A percentile compares a stretch with the other conserved stretches of the same genome.
These are phyloP conservation scores for Eupithecia exiguata DNA, from an alignment of 2,888 invertebrate genomes.

Conservation along the genomic window DNA sequence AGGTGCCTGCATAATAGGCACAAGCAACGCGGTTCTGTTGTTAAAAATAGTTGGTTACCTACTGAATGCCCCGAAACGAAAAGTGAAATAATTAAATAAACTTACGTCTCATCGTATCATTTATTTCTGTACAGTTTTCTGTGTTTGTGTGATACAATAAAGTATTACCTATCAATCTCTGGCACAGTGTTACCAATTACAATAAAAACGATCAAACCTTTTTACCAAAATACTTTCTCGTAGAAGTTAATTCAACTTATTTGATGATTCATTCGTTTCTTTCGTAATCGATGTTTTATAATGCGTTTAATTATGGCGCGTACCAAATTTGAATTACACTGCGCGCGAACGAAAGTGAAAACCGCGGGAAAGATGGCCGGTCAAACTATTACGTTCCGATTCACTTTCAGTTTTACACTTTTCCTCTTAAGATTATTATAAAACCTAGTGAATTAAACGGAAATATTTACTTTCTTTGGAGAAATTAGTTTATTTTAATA, in stretches of 20 bases:
- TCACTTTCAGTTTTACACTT: conserved; percentile 55
- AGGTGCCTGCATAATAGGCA: no score
- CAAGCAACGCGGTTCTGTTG: no score
- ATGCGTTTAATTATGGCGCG: conserved; percentile 37
- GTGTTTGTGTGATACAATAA: no score
- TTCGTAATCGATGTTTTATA: conserved; percentile 41
- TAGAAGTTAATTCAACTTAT: conserved; percentile 26
- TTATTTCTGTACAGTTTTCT: no score
- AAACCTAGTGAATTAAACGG: background rate
- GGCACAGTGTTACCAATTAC: no score
- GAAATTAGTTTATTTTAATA: background rate
- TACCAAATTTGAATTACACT: conserved; percentile 52
- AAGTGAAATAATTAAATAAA: background rate
- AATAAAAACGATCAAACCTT: background rate
- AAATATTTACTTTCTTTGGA: background rate
- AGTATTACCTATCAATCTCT: no score
- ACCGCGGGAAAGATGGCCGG: conserved; percentile 61
- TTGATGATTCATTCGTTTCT: conserved; percentile 35
- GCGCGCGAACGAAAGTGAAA: conserved; percentile 63
- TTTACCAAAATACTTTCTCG: conserved; percentile 16
- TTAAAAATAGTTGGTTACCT: no score
- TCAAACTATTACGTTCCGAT: conserved; percentile 57
- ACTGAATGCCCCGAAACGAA: background rate
- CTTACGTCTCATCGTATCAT: no score
- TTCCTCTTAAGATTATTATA: conserved; percentile 7